These are phyloP conservation scores for Ectemnius cavifrons DNA, from an alignment of 2,888 invertebrate species.

Conservation along the genomic window DNA sequence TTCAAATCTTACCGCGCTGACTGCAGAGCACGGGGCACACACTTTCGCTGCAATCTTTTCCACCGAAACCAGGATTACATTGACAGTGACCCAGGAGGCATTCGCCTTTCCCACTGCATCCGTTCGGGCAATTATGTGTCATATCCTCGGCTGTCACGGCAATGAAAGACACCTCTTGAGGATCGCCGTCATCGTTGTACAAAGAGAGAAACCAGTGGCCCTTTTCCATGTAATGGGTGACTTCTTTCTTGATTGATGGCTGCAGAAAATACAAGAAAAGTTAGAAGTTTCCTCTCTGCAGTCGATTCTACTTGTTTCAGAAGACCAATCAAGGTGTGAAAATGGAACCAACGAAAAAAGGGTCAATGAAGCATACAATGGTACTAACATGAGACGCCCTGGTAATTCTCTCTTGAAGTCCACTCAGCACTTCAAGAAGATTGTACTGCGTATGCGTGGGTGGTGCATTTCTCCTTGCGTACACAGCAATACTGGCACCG, in stretches of 20 bases:
- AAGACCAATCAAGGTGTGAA: not conserved
- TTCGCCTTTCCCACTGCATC: slow-evolving; percentile 97
- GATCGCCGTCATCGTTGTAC: slow-evolving; percentile 96
- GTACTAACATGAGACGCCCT: slow-evolving; percentile 92
- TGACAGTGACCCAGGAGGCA: slow-evolving; percentile 97
- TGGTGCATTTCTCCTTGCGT: slow-evolving; percentile 94
- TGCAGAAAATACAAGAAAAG: slow-evolving; percentile 70
- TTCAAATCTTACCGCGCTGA: slow-evolving; percentile 83
- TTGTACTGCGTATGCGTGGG: slow-evolving; percentile 98
- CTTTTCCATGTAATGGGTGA: slow-evolving; percentile 96
- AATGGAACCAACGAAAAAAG: slow-evolving; percentile 40
- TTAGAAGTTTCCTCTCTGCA: not conserved
- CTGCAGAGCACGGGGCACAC: slow-evolving; percentile 98
- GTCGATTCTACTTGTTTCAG: too few relatives aligned
- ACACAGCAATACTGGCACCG: slow-evolving; percentile 95
- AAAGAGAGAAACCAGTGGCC: slow-evolving; percentile 98
- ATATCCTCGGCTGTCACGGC: slow-evolving; percentile 93
- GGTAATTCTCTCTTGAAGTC: slow-evolving; percentile 91
- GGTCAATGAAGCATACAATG: slow-evolving; percentile 67
- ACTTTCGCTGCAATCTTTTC: slow-evolving; percentile 97
- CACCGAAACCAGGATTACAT: slow-evolving; percentile 97
- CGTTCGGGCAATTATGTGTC: slow-evolving; percentile 97
- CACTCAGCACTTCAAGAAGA: slow-evolving; percentile 94
- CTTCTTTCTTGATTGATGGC: slow-evolving; percentile 93
- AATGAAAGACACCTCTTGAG: slow-evolving; percentile 91